Evolutionary conservation across 1,140 invertebrate species (phyloP), one percentile per base, ranked within the genome.

Genomic region (Oryctes rhinoceros): DNA sequence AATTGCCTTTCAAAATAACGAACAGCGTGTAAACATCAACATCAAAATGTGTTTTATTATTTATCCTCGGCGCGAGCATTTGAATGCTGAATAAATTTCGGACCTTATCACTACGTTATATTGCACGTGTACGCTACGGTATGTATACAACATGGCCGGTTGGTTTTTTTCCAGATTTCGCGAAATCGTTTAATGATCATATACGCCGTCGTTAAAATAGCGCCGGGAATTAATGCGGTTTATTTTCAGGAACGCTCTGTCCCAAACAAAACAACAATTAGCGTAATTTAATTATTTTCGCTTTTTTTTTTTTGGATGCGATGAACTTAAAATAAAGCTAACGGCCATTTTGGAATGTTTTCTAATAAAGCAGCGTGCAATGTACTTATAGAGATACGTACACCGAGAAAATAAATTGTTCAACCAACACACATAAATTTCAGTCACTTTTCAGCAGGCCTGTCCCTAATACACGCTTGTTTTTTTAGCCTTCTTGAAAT

Each of bases 1-100:
- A 76, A 76, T 76, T 44, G 74, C 74, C 74, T 76, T 76, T 76
- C 74, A 76, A 76, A 76, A 76, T 76, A 76, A 76, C 74, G 35
- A 47, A 76, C 74, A 76, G 44, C 74, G 37, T 76, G 74, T 76
- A 67, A 67, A 67, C 65, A 67, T 35, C 65, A 67, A 67, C 65
- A 35, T 67, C 65, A 67, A 67, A 30, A 67, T 67, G 65, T 18
- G 65, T 67, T 67, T 67, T 67, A 67, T 67, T 67, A 67, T 67
- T 67, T 67, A 67, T 67, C 30, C 65, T 67, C n/a, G 65, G 3
- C 65, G 20, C 65, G 4, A 35, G 65, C 65, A 35, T 67, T 67
- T 24, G 65, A 67, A 18, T 67, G 65, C 35, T 67, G 35, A 67
- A 67, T 67, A 67, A 67, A 67, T 67, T 67, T 35, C 18, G 10